Evolutionary conservation across 2,888 invertebrate species (phyloP).

Genomic region (Tetrapedia diversipes): DNA sequence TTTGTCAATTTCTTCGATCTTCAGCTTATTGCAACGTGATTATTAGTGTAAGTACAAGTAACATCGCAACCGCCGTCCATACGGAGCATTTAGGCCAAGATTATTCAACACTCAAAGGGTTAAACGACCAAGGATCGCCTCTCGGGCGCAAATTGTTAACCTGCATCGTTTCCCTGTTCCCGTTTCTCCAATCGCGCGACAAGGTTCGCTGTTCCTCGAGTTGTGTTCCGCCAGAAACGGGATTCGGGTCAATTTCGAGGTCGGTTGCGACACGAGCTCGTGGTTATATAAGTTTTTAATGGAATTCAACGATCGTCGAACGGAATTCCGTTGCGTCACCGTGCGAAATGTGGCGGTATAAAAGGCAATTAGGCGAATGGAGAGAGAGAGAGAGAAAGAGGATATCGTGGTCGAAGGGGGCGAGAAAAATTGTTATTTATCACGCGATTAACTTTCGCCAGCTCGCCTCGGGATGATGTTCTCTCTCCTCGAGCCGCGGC

Average conservation of each 20-base stretch:
- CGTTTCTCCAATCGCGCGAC: not conserved
- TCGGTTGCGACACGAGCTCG: not conserved
- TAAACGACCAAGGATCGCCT: too few species aligned
- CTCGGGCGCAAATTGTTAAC: constrained; percentile 7
- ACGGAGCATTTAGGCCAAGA: too few species aligned
- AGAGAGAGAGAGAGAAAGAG: too few species aligned
- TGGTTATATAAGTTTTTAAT: not conserved
- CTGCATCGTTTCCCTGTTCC: not conserved
- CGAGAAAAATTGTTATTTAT: constrained; percentile 23
- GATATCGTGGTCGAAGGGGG: not conserved
- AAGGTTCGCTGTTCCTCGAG: not conserved
- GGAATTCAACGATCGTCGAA: not conserved
- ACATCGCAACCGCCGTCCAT: too few species aligned
- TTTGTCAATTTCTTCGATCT: too few species aligned
- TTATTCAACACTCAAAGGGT: too few species aligned
- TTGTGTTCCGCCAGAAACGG: not conserved
- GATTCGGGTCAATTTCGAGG: not conserved
- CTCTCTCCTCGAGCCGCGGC: too few species aligned
- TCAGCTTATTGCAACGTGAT: too few species aligned
- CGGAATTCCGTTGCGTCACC: not conserved
- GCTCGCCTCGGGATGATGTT: not conserved
- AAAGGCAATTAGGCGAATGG: constrained; percentile 16
- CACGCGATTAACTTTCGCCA: constrained; percentile 8
- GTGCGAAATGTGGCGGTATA: not conserved
- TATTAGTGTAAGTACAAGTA: too few species aligned